Conservation (phyloP, 2,888 invertebrate genomes). For the Temnothorax unifasciatus region DNA sequence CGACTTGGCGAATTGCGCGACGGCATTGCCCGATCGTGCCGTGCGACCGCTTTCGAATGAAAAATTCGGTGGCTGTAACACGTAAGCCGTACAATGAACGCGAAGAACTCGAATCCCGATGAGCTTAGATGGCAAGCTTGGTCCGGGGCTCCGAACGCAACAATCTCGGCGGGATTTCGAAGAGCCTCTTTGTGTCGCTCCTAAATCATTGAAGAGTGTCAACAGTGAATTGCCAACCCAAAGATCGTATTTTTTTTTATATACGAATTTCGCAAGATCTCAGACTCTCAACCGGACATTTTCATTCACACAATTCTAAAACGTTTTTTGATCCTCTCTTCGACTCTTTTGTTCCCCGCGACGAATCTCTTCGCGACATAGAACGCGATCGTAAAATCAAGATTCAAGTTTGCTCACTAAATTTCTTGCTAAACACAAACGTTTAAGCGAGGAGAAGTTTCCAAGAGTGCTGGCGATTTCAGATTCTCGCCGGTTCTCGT, state of each 20-base stretch:
- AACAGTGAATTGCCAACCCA: neutral
- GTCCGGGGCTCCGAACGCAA: neutral
- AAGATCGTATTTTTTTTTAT: neutral
- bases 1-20: constrained; percentile 66
- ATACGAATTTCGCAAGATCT: neutral
- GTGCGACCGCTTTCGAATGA: constrained; percentile 59
- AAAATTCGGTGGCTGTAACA: constrained; percentile 36
- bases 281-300: neutral
- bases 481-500: neutral
- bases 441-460: neutral
- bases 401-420: neutral
- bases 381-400: neutral
- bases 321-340: neutral
- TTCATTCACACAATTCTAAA: neutral
- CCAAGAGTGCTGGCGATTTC: too few species aligned
- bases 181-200: too few species aligned
- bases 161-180: neutral
- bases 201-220: neutral
- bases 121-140: neutral
- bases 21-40: constrained; percentile 21
- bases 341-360: too few species aligned
- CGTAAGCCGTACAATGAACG: neutral
- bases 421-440: neutral
- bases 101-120: neutral
- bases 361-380: neutral